phyloP scores from a whole-genome alignment of 1,140 invertebrate genomes.

The Danaus plexippus region DNA sequence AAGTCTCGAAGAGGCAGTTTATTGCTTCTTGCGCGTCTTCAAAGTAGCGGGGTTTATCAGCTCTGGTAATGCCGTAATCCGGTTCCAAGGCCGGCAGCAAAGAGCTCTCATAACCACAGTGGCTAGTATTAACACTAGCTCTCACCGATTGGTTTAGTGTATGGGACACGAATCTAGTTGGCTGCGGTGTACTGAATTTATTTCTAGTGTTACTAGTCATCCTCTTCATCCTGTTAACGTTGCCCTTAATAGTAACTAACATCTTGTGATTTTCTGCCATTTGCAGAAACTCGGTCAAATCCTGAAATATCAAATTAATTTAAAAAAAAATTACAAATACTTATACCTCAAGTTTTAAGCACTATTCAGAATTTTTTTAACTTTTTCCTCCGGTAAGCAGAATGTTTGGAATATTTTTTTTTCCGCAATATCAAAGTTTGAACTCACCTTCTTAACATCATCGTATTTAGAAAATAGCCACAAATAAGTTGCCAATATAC shows the following conservation, averaged over 20 bases:
- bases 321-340: constrained; percentile 4
- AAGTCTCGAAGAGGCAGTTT: constrained; percentile 53
- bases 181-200: constrained; percentile 38
- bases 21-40: constrained; percentile 62
- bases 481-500: constrained; percentile 74
- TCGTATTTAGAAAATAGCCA: constrained; percentile 76
- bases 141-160: constrained; percentile 31
- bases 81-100: constrained; percentile 53
- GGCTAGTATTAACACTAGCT: constrained; percentile 32
- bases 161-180: constrained; percentile 28
- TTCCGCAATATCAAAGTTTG: too few relatives aligned
- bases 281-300: constrained; percentile 50
- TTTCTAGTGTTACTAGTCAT: constrained; percentile 45
- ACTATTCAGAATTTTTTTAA: too few relatives aligned
- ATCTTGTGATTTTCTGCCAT: constrained; percentile 59
- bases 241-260: constrained; percentile 48
- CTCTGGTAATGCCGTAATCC: constrained; percentile 55
- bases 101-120: constrained; percentile 10
- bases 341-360: neutral
- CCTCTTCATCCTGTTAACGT: constrained; percentile 49
- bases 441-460: constrained; percentile 61
- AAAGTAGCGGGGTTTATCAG: constrained; percentile 58
- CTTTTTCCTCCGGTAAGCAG: too few relatives aligned
- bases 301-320: constrained; percentile 36
- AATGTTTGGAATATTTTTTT: too few relatives aligned